Evolutionary conservation across 1,140 invertebrate genomes (phyloP), one percentile per base, ranked within the genome.

Genomic region (Panulirus ornatus): DNA sequence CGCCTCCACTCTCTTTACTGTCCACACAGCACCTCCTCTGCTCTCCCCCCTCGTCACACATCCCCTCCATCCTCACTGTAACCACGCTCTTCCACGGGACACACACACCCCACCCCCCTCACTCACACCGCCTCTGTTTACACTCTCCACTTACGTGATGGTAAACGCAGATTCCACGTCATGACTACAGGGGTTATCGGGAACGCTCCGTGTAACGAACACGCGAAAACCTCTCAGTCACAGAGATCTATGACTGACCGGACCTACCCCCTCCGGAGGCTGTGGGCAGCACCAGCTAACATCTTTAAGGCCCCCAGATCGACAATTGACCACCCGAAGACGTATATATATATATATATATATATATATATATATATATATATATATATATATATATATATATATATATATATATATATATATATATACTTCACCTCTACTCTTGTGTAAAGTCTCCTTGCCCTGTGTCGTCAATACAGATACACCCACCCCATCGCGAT

Each of bases 331-430:
- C n/a, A n/a, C n/a, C n/a, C n/a, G n/a, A n/a, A n/a, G n/a, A n/a
- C n/a, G n/a, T n/a, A n/a, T n/a, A n/a, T n/a, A n/a, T n/a, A n/a
- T n/a, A n/a, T n/a, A n/a, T n/a, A n/a, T n/a, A n/a, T 58, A 11
- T 22, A 58, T 58, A 58, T 58, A 58, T 58, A 58, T 22, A 58
- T 58, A 58, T 58, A 58, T 58, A 58, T 58, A 58, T 58, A 58
- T 58, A 58, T 58, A 58, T 58, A 58, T 58, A 58, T 58, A 58
- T 58, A 58, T 58, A 58, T 58, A 58, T 58, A 58, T 58, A 58
- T 58, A 58, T 58, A 58, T 58, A 58, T 58, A 58, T 58, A 58
- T 58, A 58, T 58, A 58, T 58, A 58, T 58, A 58, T 58, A 58
- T 58, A 58, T 58, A 58, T 58, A 11, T 58, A 22, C 51, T 58